These are phyloP conservation scores for Odiellus spinosus DNA, from an alignment of 2,888 invertebrate genomes.

Conservation along the genomic window DNA sequence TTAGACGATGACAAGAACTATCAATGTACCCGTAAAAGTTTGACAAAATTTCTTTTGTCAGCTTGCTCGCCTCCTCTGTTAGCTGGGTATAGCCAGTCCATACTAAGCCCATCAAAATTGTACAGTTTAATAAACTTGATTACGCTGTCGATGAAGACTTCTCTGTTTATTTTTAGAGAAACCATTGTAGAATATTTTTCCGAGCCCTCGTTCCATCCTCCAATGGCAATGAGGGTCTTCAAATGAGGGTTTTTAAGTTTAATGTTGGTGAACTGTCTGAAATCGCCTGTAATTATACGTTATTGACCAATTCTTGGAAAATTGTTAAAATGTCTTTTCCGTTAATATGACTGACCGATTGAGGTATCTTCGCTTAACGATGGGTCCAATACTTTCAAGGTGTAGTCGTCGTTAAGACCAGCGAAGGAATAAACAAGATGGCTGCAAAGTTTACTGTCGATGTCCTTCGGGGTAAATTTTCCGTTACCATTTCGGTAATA, in stretches of 20 bases:
- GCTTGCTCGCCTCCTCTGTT: slow-evolving; percentile 49
- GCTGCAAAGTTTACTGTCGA: slow-evolving; percentile 13
- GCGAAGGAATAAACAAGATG: slow-evolving; percentile 15
- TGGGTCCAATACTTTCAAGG: slow-evolving; percentile 32
- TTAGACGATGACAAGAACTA: no score
- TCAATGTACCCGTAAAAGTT: slow-evolving; percentile 57
- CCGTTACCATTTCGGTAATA: neutral
- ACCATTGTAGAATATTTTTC: slow-evolving; percentile 37
- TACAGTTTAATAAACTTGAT: slow-evolving; percentile 48
- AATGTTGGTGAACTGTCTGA: slow-evolving; percentile 26
- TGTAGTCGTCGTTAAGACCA: slow-evolving; percentile 9
- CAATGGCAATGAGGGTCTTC: slow-evolving; percentile 49
- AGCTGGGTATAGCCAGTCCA: slow-evolving; percentile 67
- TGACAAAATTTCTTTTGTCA: slow-evolving; percentile 60
- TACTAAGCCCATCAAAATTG: slow-evolving; percentile 61
- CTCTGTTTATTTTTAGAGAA: slow-evolving; percentile 25
- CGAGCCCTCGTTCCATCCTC: slow-evolving; percentile 44
- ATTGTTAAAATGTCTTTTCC: slow-evolving; percentile 15
- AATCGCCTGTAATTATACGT: slow-evolving; percentile 27
- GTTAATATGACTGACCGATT: no score
- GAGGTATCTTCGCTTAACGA: slow-evolving; percentile 38
- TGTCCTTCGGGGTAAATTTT: slow-evolving; percentile 5
- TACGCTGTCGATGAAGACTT: slow-evolving; percentile 40
- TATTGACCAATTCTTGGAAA: no score
- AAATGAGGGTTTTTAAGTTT: slow-evolving; percentile 32